Percentiles rank a stretch among this genome's conserved stretches.
Conservation (phyloP, 2,797 vertebrate genomes). For the Phyllotis vaccarum region DNA sequence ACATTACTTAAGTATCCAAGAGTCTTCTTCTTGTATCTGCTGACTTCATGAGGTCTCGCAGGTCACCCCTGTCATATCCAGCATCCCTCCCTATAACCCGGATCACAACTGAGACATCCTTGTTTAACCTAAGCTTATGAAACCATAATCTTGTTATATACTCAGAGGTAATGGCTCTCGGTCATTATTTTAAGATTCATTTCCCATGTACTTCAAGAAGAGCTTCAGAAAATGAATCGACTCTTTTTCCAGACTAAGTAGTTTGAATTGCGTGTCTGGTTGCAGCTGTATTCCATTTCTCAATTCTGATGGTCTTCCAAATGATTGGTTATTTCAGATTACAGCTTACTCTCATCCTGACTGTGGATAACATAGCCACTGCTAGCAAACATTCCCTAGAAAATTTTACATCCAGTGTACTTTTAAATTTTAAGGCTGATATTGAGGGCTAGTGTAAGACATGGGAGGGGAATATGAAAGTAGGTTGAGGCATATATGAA, state of each 20-base stretch:
- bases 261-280: background rate
- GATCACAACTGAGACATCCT: background rate
- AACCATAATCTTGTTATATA: background rate
- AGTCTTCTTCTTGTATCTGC: background rate
- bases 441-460: background rate
- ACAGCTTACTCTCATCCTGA: background rate
- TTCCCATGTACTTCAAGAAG: background rate
- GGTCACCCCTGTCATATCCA: background rate
- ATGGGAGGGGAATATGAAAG: background rate
- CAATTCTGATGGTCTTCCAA: background rate
- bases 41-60: background rate
- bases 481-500: background rate
- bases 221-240: background rate
- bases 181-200: background rate
- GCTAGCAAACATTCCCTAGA: background rate
- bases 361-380: background rate
- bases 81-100: background rate
- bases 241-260: background rate
- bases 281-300: background rate
- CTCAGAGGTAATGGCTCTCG: background rate
- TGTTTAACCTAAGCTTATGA: background rate
- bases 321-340: background rate
- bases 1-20: background rate
- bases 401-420: background rate
- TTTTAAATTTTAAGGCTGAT: slow-evolving; percentile 24